A percentile compares a stretch with the other conserved stretches of the same genome.
Evolutionary conservation across 2,888 invertebrate species (phyloP).

Genomic region (Leptura quadrifasciata): DNA sequence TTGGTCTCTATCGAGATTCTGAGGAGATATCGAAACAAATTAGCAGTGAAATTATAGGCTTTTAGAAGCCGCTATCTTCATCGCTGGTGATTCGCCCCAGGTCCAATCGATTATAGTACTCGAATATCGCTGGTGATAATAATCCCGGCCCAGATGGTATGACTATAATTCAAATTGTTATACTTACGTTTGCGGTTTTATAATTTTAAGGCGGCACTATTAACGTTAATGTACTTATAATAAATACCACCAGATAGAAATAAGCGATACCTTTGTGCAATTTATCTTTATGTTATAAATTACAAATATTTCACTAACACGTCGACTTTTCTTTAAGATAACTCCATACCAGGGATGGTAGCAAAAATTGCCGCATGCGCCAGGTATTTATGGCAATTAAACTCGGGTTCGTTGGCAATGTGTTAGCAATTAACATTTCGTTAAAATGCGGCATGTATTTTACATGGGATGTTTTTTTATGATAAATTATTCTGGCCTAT

Average conservation of each 20-base stretch:
- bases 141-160: constrained; percentile 69
- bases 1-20: constrained; percentile 65
- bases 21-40: constrained; percentile 73
- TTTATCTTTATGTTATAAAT: constrained; percentile 12
- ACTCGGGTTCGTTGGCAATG: constrained; percentile 10
- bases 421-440: constrained; percentile 15
- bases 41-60: constrained; percentile 74
- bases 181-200: constrained; percentile 70
- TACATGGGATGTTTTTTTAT: constrained; percentile 1
- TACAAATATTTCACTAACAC: constrained; percentile 19
- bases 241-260: constrained; percentile 62
- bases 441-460: not conserved
- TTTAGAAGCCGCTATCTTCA: constrained; percentile 74
- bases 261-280: constrained; percentile 41
- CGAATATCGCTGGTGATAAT: constrained; percentile 70
- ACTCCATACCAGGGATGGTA: constrained; percentile 6
- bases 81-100: constrained; percentile 70
- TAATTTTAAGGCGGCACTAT: constrained; percentile 70
- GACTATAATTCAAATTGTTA: constrained; percentile 71
- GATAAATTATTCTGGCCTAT: not conserved
- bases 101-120: constrained; percentile 73
- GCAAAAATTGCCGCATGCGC: constrained; percentile 29
- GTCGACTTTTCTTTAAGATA: constrained; percentile 25
- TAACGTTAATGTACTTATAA: constrained; percentile 66
- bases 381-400: constrained; percentile 16